Conservation (phyloP, 2,888 invertebrate genomes). For the Linyphia triangularis region DNA sequence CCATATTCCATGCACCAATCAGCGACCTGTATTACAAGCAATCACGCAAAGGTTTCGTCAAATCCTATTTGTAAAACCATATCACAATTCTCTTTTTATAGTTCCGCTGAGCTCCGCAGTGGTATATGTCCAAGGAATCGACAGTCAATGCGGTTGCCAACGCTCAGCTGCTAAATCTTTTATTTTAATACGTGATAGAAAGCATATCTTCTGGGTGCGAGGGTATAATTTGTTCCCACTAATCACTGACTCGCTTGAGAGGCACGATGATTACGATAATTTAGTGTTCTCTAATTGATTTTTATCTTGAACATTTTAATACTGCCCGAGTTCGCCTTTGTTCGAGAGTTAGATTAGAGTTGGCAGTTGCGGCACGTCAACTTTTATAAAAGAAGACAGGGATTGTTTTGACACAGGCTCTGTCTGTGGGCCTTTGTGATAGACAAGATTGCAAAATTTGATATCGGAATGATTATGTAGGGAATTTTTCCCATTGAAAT, state of each 20-base stretch:
- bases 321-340: constrained; percentile 23
- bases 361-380: constrained; percentile 41
- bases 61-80: constrained; percentile 63
- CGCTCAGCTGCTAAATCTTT: constrained; percentile 28
- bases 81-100: neutral
- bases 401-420: neutral
- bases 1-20: constrained; percentile 28
- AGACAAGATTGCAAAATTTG: neutral
- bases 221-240: constrained; percentile 55
- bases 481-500: neutral
- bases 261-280: constrained; percentile 48
- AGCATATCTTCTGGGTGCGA: constrained; percentile 18
- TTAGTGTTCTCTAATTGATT: constrained; percentile 49
- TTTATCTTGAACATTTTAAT: constrained; percentile 57
- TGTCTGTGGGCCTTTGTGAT: neutral
- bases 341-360: constrained; percentile 1
- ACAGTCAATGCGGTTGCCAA: constrained; percentile 3
- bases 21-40: constrained; percentile 45
- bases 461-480: too few relatives aligned
- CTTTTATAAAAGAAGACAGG: neutral
- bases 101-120: neutral
- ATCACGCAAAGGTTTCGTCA: constrained; percentile 63
- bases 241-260: constrained; percentile 26
- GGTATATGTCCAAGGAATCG: constrained; percentile 14
- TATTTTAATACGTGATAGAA: constrained; percentile 32